phyloP scores from a whole-genome alignment of 2,797 vertebrate genomes.

The Anolis apletophallus region DNA sequence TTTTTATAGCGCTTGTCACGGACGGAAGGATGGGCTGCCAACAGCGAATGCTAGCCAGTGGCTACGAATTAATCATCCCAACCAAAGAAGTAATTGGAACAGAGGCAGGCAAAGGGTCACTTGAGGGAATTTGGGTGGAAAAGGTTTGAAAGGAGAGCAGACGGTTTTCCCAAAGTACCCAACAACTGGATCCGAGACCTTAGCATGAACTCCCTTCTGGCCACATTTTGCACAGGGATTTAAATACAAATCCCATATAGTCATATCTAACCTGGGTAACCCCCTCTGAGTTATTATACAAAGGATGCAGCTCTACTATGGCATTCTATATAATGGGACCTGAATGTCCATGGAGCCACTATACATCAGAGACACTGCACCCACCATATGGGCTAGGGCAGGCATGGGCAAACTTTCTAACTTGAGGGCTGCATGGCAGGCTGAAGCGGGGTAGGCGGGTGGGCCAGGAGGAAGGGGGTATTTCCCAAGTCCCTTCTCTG shows the following conservation, averaged over 20 bases:
- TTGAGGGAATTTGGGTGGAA: constrained; percentile 61
- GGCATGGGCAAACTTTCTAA: too few relatives aligned
- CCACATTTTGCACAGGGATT: background rate
- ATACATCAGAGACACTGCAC: background rate
- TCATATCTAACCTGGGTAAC: background rate
- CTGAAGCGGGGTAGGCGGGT: too few relatives aligned
- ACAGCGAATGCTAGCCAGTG: constrained; percentile 73
- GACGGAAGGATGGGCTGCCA: constrained; percentile 74
- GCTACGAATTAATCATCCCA: constrained; percentile 78
- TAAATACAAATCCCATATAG: background rate
- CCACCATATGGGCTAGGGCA: background rate
- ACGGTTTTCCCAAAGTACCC: background rate
- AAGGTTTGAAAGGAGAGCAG: constrained; percentile 54
- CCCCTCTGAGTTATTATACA: background rate
- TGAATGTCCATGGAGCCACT: background rate
- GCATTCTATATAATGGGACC: too few relatives aligned
- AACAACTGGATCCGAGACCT: background rate
- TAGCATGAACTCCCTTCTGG: background rate
- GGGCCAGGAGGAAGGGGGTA: too few relatives aligned
- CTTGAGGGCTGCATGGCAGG: too few relatives aligned
- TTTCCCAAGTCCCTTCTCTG: too few relatives aligned
- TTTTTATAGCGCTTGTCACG: constrained; percentile 76
- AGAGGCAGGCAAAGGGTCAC: constrained; percentile 70
- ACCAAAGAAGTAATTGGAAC: constrained; percentile 73
- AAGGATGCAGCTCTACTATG: too few relatives aligned